Evolutionary conservation across 64 coral and sea anemone genomes (phyloP).

Genomic region (Cladopsammia gracilis): DNA sequence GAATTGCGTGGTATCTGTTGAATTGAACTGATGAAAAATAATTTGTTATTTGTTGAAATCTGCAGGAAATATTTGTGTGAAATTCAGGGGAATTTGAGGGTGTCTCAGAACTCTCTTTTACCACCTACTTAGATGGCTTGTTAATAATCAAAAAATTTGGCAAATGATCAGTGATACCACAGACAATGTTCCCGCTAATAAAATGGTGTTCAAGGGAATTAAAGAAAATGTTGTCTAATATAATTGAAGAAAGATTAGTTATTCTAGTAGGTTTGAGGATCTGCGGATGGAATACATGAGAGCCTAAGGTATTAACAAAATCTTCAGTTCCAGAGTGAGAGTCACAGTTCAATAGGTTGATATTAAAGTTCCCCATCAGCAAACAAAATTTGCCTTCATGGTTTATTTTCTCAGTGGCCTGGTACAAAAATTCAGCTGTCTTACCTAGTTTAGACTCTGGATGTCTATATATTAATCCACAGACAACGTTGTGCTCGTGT

Average conservation of each 20-base stretch:
- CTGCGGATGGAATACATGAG: constrained; percentile 18
- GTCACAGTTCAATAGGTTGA: constrained; percentile 5
- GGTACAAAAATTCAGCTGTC: neutral
- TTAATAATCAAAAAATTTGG: constrained; percentile 40
- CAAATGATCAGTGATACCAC: neutral
- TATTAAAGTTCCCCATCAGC: constrained; percentile 24
- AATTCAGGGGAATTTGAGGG: no score
- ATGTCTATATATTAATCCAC: constrained; percentile 20
- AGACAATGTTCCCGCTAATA: constrained; percentile 24
- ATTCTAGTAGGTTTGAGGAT: constrained; percentile 29
- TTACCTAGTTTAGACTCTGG: neutral
- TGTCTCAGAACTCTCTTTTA: no score
- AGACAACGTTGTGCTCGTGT: constrained; percentile 31
- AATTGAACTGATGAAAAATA: no score
- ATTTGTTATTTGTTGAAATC: no score
- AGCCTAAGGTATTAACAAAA: constrained; percentile 40
- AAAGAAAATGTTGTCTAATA: constrained; percentile 49
- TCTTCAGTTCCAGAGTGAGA: constrained; percentile 20
- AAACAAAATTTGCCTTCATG: constrained; percentile 15
- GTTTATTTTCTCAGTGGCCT: constrained; percentile 16
- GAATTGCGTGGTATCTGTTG: no score
- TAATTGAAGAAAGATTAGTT: neutral
- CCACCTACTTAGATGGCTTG: no score
- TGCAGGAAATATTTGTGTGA: no score
- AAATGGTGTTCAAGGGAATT: constrained; percentile 39